These are phyloP conservation scores for Callospermophilus lateralis DNA, from an alignment of 2,113 vertebrate genomes.

Conservation along the genomic window DNA sequence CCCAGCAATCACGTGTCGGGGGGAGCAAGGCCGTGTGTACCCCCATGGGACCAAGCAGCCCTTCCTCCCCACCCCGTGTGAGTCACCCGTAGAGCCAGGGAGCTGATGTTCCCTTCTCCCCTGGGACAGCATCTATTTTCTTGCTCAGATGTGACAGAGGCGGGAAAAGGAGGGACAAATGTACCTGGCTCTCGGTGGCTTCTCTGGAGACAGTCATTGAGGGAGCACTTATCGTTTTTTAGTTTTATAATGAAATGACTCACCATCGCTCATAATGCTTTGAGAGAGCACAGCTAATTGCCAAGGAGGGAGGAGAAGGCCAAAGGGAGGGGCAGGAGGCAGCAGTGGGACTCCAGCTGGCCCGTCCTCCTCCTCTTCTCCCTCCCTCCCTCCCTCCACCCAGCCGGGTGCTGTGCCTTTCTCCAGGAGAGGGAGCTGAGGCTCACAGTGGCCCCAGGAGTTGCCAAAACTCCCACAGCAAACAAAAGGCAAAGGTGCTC, in stretches of 20 bases:
- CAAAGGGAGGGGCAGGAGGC: not conserved
- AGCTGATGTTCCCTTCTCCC: not conserved
- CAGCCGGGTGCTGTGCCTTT: not conserved
- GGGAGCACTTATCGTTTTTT: not conserved
- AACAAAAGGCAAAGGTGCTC: not conserved
- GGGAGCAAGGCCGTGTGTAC: not conserved
- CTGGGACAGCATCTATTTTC: constrained; percentile 50
- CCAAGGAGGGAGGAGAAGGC: not conserved
- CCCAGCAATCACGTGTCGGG: not conserved
- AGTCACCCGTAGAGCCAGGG: not conserved
- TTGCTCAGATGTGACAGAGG: not conserved
- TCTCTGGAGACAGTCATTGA: constrained; percentile 50
- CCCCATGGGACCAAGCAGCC: not conserved
- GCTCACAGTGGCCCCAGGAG: not conserved
- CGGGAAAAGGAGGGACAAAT: not conserved
- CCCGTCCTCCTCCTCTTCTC: no score
- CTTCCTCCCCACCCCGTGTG: not conserved
- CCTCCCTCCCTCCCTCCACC: no score
- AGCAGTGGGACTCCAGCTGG: no score
- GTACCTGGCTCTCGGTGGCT: not conserved
- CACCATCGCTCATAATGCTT: not conserved
- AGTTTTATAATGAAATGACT: constrained; percentile 37
- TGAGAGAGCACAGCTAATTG: not conserved
- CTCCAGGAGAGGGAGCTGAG: not conserved
- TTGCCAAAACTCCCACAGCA: not conserved